Percentiles rank a stretch among this genome's conserved stretches.
Conservation (phyloP, 2,797 vertebrate species). For the Eospalax fontanierii region DNA sequence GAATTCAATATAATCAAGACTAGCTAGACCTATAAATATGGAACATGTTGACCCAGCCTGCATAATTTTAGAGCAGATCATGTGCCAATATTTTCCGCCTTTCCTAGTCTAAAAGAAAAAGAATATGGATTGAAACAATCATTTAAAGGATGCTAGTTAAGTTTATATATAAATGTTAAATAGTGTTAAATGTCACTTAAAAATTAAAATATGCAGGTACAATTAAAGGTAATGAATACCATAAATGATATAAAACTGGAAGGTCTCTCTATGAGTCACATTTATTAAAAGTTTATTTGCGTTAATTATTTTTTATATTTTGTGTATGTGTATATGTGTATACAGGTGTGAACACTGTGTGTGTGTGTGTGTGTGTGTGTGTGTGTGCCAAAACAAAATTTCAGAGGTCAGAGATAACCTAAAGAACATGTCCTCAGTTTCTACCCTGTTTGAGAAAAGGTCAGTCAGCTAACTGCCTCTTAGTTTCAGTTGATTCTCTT, state of each 20-base stretch:
- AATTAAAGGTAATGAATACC: neutral
- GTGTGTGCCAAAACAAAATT: neutral
- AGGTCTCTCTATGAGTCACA: neutral
- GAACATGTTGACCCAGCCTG: conserved; percentile 27
- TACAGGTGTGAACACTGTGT: neutral
- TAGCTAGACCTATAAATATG: conserved; percentile 70
- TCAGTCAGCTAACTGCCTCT: neutral
- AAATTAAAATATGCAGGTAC: conserved; percentile 41
- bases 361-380: neutral
- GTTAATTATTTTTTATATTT: neutral
- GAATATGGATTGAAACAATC: conserved; percentile 10
- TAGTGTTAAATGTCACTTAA: conserved; percentile 7
- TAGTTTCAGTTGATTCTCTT: neutral
- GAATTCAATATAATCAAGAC: conserved; percentile 76
- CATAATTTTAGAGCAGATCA: conserved; percentile 49
- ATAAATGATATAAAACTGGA: neutral
- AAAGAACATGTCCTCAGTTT: no score
- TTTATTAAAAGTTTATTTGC: neutral
- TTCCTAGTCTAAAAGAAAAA: conserved; percentile 42
- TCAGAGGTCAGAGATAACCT: neutral
- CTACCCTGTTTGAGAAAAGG: neutral
- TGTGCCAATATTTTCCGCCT: neutral
- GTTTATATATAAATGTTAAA: neutral
- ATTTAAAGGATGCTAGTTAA: neutral
- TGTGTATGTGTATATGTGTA: neutral